Evolutionary conservation across 2,113 vertebrate genomes (phyloP).

Genomic region (Brachyhypopomus gauderio): DNA sequence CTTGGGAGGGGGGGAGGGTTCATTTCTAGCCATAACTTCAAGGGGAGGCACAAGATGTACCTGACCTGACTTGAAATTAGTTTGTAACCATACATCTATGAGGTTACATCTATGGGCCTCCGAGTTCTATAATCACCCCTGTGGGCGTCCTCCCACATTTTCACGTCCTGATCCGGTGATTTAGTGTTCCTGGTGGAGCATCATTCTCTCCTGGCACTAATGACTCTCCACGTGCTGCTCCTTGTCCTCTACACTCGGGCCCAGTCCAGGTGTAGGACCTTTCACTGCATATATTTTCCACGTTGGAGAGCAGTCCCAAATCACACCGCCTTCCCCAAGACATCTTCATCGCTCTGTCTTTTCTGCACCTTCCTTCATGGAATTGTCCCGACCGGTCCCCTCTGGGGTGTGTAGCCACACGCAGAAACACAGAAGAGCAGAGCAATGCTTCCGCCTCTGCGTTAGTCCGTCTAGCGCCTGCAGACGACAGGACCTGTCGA

Average conservation of each 20-base stretch:
- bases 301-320: neutral
- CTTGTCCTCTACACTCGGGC: constrained; percentile 5
- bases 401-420: constrained; percentile 19
- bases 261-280: neutral
- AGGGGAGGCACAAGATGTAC: neutral
- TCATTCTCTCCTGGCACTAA: constrained; percentile 26
- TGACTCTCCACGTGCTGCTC: constrained; percentile 42
- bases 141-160: neutral
- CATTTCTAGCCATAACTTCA: constrained; percentile 9
- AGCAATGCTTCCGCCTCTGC: constrained; percentile 18
- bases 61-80: neutral
- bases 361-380: neutral
- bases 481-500: constrained; percentile 68
- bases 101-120: neutral
- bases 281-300: neutral
- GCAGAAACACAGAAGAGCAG: too few relatives aligned
- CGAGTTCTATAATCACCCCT: neutral
- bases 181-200: constrained; percentile 30
- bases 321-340: neutral
- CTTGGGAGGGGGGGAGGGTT: neutral
- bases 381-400: neutral
- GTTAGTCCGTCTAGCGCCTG: neutral
- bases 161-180: constrained; percentile 5
- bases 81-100: neutral
- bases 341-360: neutral